Conservation (phyloP, 2,888 invertebrate species). For the Synanthedon vespiformis region DNA sequence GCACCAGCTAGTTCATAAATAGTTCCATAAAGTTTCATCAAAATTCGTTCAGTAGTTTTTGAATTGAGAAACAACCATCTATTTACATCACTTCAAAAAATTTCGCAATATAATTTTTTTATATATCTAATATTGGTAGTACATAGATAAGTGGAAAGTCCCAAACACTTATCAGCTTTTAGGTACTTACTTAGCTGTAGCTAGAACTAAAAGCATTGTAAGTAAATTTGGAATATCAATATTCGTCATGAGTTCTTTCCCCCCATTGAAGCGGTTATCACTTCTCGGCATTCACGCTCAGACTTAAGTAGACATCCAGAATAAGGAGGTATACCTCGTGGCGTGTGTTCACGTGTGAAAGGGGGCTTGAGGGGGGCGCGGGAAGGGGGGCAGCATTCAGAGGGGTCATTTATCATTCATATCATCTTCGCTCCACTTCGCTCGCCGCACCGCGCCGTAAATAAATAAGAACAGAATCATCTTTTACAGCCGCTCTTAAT, state of each 20-base stretch:
- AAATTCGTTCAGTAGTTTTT: too few species aligned
- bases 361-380: constrained; percentile 20
- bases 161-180: too few species aligned
- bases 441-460: constrained; percentile 69
- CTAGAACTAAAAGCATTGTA: too few species aligned
- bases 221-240: constrained; percentile 18
- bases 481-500: constrained; percentile 57
- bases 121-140: too few species aligned
- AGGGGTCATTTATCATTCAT: constrained; percentile 72
- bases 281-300: constrained; percentile 41
- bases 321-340: constrained; percentile 45
- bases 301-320: constrained; percentile 50
- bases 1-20: too few species aligned
- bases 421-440: constrained; percentile 72
- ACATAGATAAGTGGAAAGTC: too few species aligned
- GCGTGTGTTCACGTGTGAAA: constrained; percentile 63
- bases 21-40: too few species aligned
- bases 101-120: too few species aligned
- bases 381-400: constrained; percentile 30
- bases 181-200: too few species aligned
- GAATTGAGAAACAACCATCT: neutral
- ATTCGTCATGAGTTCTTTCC: constrained; percentile 43
- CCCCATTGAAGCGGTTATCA: constrained; percentile 46
- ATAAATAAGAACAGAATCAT: constrained; percentile 71
- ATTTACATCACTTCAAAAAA: too few species aligned